Evolutionary conservation across 2,113 vertebrate genomes (phyloP).

Genomic region (Helogale parvula): DNA sequence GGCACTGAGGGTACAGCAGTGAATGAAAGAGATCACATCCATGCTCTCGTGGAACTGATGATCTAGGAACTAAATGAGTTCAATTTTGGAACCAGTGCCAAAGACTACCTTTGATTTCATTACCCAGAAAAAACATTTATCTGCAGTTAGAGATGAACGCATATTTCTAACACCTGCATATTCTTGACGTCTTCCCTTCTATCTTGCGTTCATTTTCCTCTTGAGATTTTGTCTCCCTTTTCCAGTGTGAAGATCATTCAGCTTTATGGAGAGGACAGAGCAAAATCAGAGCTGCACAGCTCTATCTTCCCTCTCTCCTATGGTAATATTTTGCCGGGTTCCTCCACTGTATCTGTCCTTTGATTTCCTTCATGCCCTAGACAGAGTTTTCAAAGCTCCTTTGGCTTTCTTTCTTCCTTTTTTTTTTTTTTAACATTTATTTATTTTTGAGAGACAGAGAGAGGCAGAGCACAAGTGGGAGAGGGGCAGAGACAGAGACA

Average conservation of each 20-base stretch:
- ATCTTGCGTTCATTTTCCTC: not conserved
- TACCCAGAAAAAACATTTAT: not conserved
- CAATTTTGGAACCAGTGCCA: not conserved
- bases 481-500: too few species aligned
- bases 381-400: not conserved
- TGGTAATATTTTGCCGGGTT: not conserved
- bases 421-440: too few species aligned
- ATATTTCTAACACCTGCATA: not conserved
- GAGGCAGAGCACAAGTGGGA: too few species aligned
- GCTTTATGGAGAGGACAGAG: not conserved
- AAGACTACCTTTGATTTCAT: not conserved
- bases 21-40: not conserved
- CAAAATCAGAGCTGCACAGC: not conserved
- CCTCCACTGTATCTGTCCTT: not conserved
- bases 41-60: not conserved
- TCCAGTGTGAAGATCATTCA: not conserved
- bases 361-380: not conserved
- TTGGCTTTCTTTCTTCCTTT: not conserved
- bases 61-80: not conserved
- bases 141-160: not conserved
- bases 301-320: not conserved
- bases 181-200: not conserved
- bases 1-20: too few species aligned
- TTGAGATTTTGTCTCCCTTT: not conserved
- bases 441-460: too few species aligned